Base-by-base conservation (phyloP, 2,797 vertebrate species). In the Gadopsis bispinosus region DNA sequence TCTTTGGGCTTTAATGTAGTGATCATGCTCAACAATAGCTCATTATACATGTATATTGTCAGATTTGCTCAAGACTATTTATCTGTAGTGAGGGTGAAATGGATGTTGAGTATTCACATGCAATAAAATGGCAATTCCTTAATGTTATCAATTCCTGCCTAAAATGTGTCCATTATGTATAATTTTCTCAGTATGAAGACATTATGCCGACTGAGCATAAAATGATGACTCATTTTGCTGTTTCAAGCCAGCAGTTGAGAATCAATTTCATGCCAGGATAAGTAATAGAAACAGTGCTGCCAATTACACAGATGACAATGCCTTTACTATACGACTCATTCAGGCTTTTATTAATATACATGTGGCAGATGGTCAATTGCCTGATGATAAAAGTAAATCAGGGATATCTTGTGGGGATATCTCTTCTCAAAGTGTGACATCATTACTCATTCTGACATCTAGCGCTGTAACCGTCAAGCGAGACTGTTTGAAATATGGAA, bases 291-390 rank as follows among this genome's bases (percentile, higher is more conserved):
- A 71, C 58, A 63, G 45, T 74, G 74, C 54, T 69, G 71, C 58
- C 76, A 85, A 86, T 88, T 83, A 81, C 79, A 83, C 69, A 77
- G 65, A 77, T 71, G 84, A 83, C 78, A 86, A 74, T 83, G 54
- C 51, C 56, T 83, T 85, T 69, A 82, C 62, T 62, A 33, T 47
- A 55, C 43, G 10, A 54, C 81, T 87, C 79, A 82, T 86, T 83
- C 56, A 51, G 73, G 63, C 58, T 78, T 79, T 66, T 73, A 84
- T 91, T 88, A 84, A 76, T 81, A 85, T 80, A 85, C 82, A 84
- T 71, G 61, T 75, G 70, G 79, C 88, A 90, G 90, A 89, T 91
- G 92, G 86, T 92, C 83, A 82, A 81, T 81, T 77, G 85, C 66
- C 75, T 64, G 62, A 69, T 73, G 79, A 80, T 83, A 82, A 76